Base-by-base conservation (phyloP, 2,888 invertebrate species). In the Eupeodes luniger region DNA sequence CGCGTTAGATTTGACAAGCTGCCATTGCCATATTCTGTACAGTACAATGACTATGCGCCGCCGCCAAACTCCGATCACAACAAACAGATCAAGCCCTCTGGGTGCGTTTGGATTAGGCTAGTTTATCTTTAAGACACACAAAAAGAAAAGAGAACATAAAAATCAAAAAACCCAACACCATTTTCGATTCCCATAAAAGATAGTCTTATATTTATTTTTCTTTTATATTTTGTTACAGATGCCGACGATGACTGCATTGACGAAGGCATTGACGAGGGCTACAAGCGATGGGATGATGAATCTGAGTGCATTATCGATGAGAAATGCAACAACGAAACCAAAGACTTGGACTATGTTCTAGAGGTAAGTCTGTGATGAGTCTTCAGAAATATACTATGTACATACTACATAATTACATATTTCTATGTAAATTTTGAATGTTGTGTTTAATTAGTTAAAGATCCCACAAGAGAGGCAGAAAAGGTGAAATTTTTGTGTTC, bases 201-300 rank as follows among this genome's bases (percentile, higher is more conserved):
- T 70, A 70, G 70, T 57, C 62, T 85, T 67, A 69, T 72, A 70
- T 78, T 69, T 27, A 27, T 70, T 74, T 53, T 75, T 64, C 36
- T 12, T 27, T 2, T 66, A 27, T 59, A 27, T 27, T 27, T 27
- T 27, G 27, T 92, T 92, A 12, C 94, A 92, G 96, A 96, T 93
- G 96, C 96, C 12, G 96, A 98, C 91, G 98, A 98, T 93, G 98
- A 98, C 94, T 98, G 98, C 88, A 98, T 98, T 92, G 98, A 98
- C 94, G 95, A 97, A 90, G 98, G 98, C 94, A 97, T 97, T 3
- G 96, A 96, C 83, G 96, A 96, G 91, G 95, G 95, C 90, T 96
- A 96, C 90, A 93, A 93, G 87, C 93, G 93, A 90, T 93, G 93
- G 93, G 95, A 95, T 90, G 95, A 95, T 89, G 93, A 93, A 81